Conservation (phyloP, 1,140 invertebrate genomes). For the Cataglyphis hispanica region DNA sequence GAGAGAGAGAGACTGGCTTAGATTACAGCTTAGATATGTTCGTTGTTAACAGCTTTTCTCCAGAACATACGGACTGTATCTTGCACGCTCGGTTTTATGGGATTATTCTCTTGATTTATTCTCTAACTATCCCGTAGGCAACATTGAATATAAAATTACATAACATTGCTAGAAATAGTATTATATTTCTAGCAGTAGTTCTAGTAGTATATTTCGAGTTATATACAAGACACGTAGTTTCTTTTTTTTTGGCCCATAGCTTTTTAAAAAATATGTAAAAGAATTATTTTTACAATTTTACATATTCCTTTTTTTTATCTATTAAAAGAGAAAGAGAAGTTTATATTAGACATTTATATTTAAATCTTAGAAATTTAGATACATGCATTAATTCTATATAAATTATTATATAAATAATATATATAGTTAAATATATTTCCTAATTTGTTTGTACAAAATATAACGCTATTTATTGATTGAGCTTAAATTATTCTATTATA, state of each 20-base stretch:
- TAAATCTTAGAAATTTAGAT: too few relatives aligned
- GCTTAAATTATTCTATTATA: neutral
- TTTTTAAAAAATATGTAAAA: too few relatives aligned
- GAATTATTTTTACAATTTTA: neutral
- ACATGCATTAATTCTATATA: too few relatives aligned
- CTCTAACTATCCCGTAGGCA: neutral
- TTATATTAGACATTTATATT: too few relatives aligned
- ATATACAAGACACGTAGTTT: too few relatives aligned
- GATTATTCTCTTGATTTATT: constrained; percentile 47
- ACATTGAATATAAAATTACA: neutral
- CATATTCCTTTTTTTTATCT: neutral
- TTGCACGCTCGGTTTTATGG: neutral
- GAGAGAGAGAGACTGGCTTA: constrained; percentile 39
- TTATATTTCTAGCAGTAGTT: too few relatives aligned
- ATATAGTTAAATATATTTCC: neutral
- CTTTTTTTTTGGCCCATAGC: too few relatives aligned
- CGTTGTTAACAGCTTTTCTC: constrained; percentile 38
- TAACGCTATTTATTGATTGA: neutral
- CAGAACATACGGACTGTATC: constrained; percentile 9
- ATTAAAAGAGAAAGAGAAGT: neutral
- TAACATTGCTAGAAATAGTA: neutral
- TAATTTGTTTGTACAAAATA: neutral
- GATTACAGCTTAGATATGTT: constrained; percentile 31
- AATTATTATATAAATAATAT: neutral
- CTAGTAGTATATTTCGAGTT: neutral